phyloP scores from a whole-genome alignment of 2,113 vertebrate genomes.

The Malaclemys terrapin region DNA sequence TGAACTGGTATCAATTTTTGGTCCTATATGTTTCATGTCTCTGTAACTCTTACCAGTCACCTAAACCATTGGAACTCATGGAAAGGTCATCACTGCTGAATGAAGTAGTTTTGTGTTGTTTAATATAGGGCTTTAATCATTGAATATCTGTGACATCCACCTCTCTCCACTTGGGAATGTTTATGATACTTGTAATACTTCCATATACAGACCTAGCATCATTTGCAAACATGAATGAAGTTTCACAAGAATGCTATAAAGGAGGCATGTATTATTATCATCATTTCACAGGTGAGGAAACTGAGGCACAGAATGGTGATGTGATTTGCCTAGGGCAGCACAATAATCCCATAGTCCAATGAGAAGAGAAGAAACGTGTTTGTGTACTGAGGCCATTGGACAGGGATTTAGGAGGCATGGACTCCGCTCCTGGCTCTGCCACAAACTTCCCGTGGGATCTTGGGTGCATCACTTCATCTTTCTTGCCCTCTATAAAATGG shows the following conservation, averaged over 20 bases:
- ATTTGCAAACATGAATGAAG: background rate
- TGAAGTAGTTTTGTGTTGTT: background rate
- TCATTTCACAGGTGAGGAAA: background rate
- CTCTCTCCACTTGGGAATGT: background rate
- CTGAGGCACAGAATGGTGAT: background rate
- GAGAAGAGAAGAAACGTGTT: background rate
- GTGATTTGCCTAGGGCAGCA: background rate
- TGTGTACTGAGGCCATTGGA: rapidly evolving
- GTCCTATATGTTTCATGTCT: background rate
- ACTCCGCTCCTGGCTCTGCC: rapidly evolving
- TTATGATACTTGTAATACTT: background rate
- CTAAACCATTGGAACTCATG: background rate
- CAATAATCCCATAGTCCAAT: background rate
- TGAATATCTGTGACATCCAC: background rate
- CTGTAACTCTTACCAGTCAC: background rate
- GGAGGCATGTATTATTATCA: background rate
- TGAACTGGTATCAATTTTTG: background rate
- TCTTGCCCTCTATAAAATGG: background rate
- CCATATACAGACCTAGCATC: background rate
- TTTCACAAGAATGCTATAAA: background rate
- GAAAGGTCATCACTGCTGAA: background rate
- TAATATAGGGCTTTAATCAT: background rate
- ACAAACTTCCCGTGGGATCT: background rate
- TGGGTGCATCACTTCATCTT: background rate
- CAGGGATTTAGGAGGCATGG: rapidly evolving